Evolutionary conservation across 2,797 vertebrate species (phyloP).

Genomic region (Danio kyathit): DNA sequence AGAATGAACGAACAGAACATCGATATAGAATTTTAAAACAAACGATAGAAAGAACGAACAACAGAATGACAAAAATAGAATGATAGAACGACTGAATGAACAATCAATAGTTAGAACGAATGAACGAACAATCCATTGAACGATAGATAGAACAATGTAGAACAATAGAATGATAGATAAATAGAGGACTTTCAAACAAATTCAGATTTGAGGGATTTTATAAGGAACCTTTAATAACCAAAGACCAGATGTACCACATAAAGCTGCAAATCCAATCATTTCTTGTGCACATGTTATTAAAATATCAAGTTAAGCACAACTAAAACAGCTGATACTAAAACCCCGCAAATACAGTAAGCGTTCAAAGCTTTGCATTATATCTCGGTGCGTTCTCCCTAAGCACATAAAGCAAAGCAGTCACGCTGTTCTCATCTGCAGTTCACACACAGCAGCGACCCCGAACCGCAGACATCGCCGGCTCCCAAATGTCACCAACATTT

Average conservation of each 20-base stretch:
- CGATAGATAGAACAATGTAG: too few species aligned
- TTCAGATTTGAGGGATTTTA: conserved; percentile 2
- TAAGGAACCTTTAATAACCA: conserved; percentile 18
- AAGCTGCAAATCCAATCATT: conserved; percentile 5
- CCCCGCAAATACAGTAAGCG: not conserved
- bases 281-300: not conserved
- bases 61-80: too few species aligned
- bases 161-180: too few species aligned
- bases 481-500: conserved; percentile 62
- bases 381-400: conserved; percentile 5
- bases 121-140: too few species aligned
- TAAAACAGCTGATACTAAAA: conserved; percentile 24
- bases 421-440: conserved; percentile 60
- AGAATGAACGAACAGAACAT: too few species aligned
- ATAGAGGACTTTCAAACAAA: not conserved
- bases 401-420: conserved; percentile 31
- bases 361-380: conserved; percentile 2
- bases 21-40: too few species aligned
- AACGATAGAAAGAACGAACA: too few species aligned
- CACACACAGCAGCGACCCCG: conserved; percentile 52
- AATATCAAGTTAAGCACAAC: conserved; percentile 21
- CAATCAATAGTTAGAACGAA: too few species aligned
- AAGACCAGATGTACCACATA: not conserved
- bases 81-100: too few species aligned
- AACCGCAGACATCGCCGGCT: conserved; percentile 53